Evolutionary conservation across 1,140 invertebrate genomes (phyloP).

Genomic region (Batillaria attramentaria): DNA sequence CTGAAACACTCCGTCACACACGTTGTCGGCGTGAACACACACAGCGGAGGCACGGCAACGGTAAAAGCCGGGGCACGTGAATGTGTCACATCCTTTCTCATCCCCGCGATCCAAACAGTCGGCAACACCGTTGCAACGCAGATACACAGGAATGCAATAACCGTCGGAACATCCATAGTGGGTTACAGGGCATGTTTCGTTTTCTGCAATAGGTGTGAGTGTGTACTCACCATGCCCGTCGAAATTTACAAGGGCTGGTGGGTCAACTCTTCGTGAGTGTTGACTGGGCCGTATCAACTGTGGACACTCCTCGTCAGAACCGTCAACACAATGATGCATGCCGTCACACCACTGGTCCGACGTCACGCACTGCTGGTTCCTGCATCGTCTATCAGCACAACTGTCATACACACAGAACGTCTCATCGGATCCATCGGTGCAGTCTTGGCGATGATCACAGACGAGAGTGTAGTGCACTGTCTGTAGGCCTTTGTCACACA

Average conservation of each 20-base stretch:
- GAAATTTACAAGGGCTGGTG: not conserved
- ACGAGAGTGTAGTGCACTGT: not conserved
- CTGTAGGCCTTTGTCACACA: not conserved
- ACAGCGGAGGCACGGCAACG: not conserved
- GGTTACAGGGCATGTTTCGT: not conserved
- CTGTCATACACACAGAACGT: not conserved
- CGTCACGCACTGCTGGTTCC: not conserved
- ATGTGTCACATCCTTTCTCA: not conserved
- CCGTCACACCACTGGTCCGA: not conserved
- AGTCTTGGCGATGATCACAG: conserved; percentile 14
- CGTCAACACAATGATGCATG: not conserved
- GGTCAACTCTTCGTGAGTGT: not conserved
- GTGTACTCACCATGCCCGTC: not conserved
- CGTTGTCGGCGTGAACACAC: not conserved
- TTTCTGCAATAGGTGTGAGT: not conserved
- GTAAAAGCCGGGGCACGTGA: not conserved
- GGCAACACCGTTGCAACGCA: not conserved
- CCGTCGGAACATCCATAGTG: not conserved
- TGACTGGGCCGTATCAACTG: not conserved
- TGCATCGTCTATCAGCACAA: not conserved
- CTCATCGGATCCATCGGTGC: conserved; percentile 7
- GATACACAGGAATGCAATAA: conserved; percentile 11
- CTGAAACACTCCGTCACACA: conserved; percentile 16
- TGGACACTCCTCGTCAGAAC: not conserved
- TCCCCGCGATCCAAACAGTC: conserved; percentile 10